A percentile compares a stretch with the other conserved stretches of the same genome.
Evolutionary conservation across 2,797 vertebrate species (phyloP).

Genomic region (Lacerta bilineata): DNA sequence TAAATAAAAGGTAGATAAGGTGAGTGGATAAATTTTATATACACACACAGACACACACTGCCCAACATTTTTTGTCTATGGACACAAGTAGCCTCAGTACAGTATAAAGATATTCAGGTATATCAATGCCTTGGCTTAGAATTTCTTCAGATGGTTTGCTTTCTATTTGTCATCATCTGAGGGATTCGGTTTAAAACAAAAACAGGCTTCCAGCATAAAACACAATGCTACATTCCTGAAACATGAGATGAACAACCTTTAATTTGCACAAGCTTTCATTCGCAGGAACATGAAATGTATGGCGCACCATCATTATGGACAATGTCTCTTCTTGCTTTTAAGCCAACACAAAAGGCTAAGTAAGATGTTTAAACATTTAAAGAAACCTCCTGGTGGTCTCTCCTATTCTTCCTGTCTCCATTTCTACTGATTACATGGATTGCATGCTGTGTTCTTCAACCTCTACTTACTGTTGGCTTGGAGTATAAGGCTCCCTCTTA

Average conservation of each 20-base stretch:
- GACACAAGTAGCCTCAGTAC: constrained; percentile 63
- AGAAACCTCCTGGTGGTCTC: constrained; percentile 27
- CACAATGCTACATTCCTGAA: constrained; percentile 84
- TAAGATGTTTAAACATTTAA: constrained; percentile 62
- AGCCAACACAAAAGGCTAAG: constrained; percentile 58
- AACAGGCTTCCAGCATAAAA: constrained; percentile 78
- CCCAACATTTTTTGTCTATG: not conserved
- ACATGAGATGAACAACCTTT: constrained; percentile 85
- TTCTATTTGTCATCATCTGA: constrained; percentile 79
- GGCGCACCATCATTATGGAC: constrained; percentile 52
- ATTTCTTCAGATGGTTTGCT: constrained; percentile 77
- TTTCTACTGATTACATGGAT: constrained; percentile 49
- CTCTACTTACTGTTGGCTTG: constrained; percentile 71
- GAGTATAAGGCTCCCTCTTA: constrained; percentile 68
- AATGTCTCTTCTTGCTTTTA: constrained; percentile 61
- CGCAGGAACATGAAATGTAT: constrained; percentile 63
- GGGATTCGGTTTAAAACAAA: constrained; percentile 72
- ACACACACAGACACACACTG: no score
- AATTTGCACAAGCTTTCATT: constrained; percentile 81
- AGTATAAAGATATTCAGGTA: constrained; percentile 77
- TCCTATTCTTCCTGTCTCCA: constrained; percentile 42
- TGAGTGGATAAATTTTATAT: no score
- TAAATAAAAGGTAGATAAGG: not conserved
- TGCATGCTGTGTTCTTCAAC: constrained; percentile 70
- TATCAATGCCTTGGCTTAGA: constrained; percentile 72